Evolutionary conservation across 2,113 vertebrate species (phyloP).

Genomic region (Choloepus hoffmanni): DNA sequence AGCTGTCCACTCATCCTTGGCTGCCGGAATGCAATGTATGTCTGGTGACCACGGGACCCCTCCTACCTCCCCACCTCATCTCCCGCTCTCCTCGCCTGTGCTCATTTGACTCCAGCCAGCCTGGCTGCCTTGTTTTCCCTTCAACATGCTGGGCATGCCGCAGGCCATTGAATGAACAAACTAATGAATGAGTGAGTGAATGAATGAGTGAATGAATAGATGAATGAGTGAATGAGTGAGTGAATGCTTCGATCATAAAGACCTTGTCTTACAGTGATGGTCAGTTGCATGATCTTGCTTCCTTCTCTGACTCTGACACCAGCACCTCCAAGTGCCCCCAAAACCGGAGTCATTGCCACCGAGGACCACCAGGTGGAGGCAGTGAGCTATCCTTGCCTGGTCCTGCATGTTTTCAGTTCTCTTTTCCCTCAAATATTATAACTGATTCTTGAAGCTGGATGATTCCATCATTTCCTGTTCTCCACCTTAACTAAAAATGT

Average conservation of each 20-base stretch:
- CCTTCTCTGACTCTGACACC: too few relatives aligned
- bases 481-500: neutral
- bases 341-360: neutral
- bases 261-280: neutral
- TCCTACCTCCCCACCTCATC: neutral
- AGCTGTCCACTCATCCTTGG: neutral
- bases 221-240: neutral
- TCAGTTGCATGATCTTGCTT: neutral
- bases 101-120: neutral
- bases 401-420: neutral
- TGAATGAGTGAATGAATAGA: neutral
- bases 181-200: neutral
- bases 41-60: neutral
- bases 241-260: neutral
- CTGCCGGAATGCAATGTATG: too few relatives aligned
- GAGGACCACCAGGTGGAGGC: slow-evolving; percentile 45
- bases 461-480: neutral
- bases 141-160: rapidly evolving
- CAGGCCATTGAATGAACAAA: neutral
- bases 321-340: rapidly evolving
- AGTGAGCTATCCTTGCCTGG: neutral
- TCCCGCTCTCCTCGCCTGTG: rapidly evolving
- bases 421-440: neutral
- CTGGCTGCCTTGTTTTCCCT: neutral
- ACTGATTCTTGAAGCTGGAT: neutral